Base-by-base conservation (phyloP, 2,888 invertebrate species). In the Phengaris arion region DNA sequence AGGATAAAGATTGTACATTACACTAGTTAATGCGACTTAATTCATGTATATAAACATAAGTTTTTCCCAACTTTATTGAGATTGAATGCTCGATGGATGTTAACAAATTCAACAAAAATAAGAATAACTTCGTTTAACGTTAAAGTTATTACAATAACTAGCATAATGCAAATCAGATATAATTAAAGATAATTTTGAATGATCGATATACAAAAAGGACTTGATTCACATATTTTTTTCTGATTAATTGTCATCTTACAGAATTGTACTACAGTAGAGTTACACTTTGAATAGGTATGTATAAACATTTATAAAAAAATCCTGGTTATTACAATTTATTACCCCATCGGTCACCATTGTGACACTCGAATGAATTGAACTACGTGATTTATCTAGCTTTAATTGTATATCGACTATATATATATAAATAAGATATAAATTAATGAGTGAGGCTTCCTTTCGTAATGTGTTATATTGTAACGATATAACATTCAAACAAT, bases 321-420 rank as follows among this genome's bases (percentile, higher is more conserved):
- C 35, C 35, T 35, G 2, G 35, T 35, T 35, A 35, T 35, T 35
- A 35, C 2, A 35, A 35, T 35, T 35, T 35, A 35, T 35, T 35
- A 35, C 3, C 35, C 35, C 35, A 35, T 22, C 1, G 22, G 22
- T 22, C 22, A 22, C 22, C 22, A 22, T 35, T 35, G 35, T 35
- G 35, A 35, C 35, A 35, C 35, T 35, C 35, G 35, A 35, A 35
- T 35, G 35, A 35, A 35, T 35, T 35, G 8, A 57, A 35, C 4
- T 35, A 64, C 22, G 10, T 1, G 9, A 22, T n/a, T 2, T 12
- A 22, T 72, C 54, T 35, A 52, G 35, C 54, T 52, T 72, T 35
- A 72, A 54, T 72, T 72, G 72, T 52, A 72, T 54, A 72, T 72
- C 35, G 13, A 72, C 13, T n/a, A n/a, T n/a, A n/a, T n/a, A n/a